phyloP scores from a whole-genome alignment of 2,888 invertebrate species.

The Coecobrya sp. region DNA sequence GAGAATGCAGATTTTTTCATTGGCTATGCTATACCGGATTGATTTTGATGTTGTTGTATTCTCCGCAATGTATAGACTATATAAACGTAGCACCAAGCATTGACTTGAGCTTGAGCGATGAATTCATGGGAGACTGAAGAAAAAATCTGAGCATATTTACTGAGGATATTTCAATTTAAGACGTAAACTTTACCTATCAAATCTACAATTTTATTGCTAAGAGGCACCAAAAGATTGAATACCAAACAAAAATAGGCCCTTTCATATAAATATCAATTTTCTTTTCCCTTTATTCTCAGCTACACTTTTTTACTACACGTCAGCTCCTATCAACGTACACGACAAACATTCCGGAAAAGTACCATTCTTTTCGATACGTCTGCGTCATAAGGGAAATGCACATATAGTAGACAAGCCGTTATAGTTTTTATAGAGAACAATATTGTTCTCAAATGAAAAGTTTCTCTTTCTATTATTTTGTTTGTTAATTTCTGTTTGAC shows the following conservation, averaged over 20 bases:
- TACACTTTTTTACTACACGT: neutral
- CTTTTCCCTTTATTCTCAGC: conserved; percentile 2
- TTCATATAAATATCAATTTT: conserved; percentile 55
- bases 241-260: neutral
- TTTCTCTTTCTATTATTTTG: conserved; percentile 30
- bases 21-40: neutral
- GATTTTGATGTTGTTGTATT: conserved; percentile 16
- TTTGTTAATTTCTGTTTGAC: conserved; percentile 41
- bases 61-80: neutral
- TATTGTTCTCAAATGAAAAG: conserved; percentile 42
- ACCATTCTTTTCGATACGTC: neutral
- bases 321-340: neutral
- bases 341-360: neutral
- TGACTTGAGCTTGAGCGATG: neutral
- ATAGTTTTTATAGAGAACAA: neutral
- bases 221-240: conserved; percentile 61
- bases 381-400: neutral
- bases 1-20: conserved; percentile 45
- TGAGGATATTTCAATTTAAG: conserved; percentile 56
- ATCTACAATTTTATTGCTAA: conserved; percentile 53
- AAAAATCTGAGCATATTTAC: conserved; percentile 26
- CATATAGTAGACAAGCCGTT: neutral
- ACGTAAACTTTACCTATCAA: conserved; percentile 51
- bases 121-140: neutral
- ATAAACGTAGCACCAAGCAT: neutral